Conservation (phyloP, 2,797 vertebrate species). For the Hoplostethus mediterraneus region DNA sequence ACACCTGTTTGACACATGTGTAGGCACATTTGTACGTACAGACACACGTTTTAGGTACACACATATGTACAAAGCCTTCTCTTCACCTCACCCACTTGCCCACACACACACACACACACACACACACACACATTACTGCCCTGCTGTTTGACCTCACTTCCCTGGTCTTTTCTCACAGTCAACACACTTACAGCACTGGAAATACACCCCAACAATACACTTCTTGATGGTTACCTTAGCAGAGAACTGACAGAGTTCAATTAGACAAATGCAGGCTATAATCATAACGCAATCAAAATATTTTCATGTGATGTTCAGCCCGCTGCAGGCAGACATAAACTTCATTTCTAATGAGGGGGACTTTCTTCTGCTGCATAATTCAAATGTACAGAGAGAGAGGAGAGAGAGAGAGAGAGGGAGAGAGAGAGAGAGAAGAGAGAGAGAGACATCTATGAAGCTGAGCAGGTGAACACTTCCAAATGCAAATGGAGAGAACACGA, state of each 20-base stretch:
- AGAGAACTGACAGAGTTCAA: not conserved
- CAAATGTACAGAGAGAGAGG: slow-evolving; percentile 31
- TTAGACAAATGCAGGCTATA: slow-evolving; percentile 29
- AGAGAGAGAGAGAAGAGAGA: no score
- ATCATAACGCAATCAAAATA: slow-evolving; percentile 65
- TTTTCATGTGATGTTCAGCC: slow-evolving; percentile 55
- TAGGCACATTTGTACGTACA: no score
- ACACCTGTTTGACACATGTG: not conserved
- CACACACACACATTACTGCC: slow-evolving; percentile 12
- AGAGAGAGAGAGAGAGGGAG: not conserved
- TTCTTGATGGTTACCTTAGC: slow-evolving; percentile 34
- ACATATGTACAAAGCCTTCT: no score
- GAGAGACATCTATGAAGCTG: not conserved
- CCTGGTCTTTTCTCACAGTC: slow-evolving; percentile 44
- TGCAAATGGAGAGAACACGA: slow-evolving; percentile 72
- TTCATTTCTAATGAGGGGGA: slow-evolving; percentile 58
- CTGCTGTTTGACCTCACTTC: slow-evolving; percentile 55
- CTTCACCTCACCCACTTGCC: not conserved
- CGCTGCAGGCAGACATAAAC: slow-evolving; percentile 67
- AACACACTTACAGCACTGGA: slow-evolving; percentile 22
- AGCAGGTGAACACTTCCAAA: slow-evolving; percentile 75
- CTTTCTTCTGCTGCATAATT: slow-evolving; percentile 58
- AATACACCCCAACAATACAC: slow-evolving; percentile 32
- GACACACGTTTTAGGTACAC: not conserved
- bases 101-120: slow-evolving; percentile 5